Evolutionary conservation across 2,797 vertebrate genomes (phyloP), one percentile per base, ranked within the genome.

Genomic region (Macropus fuliginosus): DNA sequence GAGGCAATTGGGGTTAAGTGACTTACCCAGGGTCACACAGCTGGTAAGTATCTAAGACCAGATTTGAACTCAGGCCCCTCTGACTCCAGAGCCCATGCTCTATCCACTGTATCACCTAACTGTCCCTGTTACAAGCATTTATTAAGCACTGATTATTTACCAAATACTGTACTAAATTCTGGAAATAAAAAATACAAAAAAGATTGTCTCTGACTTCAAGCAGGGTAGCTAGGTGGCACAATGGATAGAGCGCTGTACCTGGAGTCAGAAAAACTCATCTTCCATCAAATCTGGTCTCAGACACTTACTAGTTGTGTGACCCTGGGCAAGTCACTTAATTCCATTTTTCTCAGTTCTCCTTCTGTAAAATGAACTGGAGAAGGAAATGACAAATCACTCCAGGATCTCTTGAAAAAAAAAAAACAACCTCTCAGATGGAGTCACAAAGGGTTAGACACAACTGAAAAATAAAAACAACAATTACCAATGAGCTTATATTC

Each of bases 161-260:
- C 21, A 81, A 81, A 21, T 10, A 46, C 8, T 4, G 18, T 24
- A 10, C 18, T 81, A 27, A 46, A 24, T 46, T 24, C 74, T 81
- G 40, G 18, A 31, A 81, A 81, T 81, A 81, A 3, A 11, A 74
- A 81, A 27, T 46, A 27, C 29, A 81, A 10, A 81, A 46, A 81
- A 81, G 18, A 3, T 0, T n/a, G 6, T 46, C n/a, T 81, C 29
- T 46, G 0, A 1, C 34, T 10, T 74, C 62, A 62, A 34, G 4
- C 10, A 34, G 29, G 59, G 59, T 34, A 62, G 6, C 11, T 31
- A 34, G 2, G n/a, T 9, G n/a, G 16, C 1, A 0, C n/a, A 74
- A 18, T 21, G n/a, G 66, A 40, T 9, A 21, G n/a, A 40, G n/a
- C 9, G 0, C n/a, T 40, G 0, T n/a, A 0, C n/a, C n/a, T 74